Percentiles rank a stretch among this genome's conserved stretches.
Evolutionary conservation across 2,888 invertebrate species (phyloP).

Genomic region (Tuta absoluta): DNA sequence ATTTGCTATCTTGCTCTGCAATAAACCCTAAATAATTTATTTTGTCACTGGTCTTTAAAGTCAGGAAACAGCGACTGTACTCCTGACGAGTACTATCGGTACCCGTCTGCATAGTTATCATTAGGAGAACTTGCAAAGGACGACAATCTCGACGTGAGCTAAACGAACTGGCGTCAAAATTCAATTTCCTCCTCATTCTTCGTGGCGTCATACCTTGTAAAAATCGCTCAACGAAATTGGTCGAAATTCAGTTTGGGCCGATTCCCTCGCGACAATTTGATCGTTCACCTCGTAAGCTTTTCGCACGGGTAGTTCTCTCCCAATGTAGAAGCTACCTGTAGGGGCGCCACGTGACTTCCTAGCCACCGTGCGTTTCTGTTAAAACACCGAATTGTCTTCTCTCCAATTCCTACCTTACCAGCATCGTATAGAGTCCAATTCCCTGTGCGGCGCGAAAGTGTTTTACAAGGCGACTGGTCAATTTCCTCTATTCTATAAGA

Average conservation of each 20-base stretch:
- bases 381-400: conserved; percentile 2
- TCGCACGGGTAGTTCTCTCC: conserved; percentile 60
- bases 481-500: conserved; percentile 51
- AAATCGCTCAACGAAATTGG: not conserved
- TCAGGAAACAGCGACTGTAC: no score
- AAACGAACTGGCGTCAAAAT: not conserved
- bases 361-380: not conserved
- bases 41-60: no score
- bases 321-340: conserved; percentile 28
- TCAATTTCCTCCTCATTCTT: not conserved
- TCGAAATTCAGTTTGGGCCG: conserved; percentile 8
- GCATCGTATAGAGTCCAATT: not conserved
- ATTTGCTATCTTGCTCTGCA: no score
- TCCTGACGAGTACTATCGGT: no score
- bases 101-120: no score
- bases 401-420: conserved; percentile 10
- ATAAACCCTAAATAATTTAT: no score
- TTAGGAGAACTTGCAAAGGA: not conserved
- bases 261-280: conserved; percentile 59
- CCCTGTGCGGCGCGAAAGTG: not conserved
- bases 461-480: conserved; percentile 51
- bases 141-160: not conserved
- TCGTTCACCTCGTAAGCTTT: conserved; percentile 59
- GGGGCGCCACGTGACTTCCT: conserved; percentile 39
- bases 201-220: not conserved